These are phyloP conservation scores for Onthophagus sagittarius DNA, from an alignment of 2,888 invertebrate species.

Conservation along the genomic window DNA sequence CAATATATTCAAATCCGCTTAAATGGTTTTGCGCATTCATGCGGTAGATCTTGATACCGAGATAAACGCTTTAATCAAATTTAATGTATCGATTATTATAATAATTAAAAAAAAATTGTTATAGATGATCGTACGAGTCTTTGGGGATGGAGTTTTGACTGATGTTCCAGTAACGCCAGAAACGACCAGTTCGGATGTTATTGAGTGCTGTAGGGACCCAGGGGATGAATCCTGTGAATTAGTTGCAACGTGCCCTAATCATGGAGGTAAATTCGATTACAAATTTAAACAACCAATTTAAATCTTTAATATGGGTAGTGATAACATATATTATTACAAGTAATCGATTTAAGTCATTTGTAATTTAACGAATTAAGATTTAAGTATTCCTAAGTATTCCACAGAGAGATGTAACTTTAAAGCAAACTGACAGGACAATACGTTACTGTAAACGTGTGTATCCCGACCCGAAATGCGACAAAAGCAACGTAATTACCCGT, in stretches of 20 bases:
- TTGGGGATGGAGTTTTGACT: slow-evolving; percentile 55
- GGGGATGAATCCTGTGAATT: slow-evolving; percentile 62
- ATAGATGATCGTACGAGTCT: slow-evolving; percentile 66
- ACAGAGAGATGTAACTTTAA: neutral
- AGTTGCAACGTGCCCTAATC: slow-evolving; percentile 56
- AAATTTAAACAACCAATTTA: too few relatives aligned
- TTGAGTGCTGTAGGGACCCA: slow-evolving; percentile 64
- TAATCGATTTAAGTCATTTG: too few relatives aligned
- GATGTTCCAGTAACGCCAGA: slow-evolving; percentile 64
- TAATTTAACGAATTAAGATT: too few relatives aligned
- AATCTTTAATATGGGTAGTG: too few relatives aligned
- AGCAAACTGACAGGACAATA: neutral
- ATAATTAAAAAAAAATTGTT: slow-evolving; percentile 30
- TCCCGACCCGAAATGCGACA: neutral
- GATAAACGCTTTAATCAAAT: neutral
- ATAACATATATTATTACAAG: too few relatives aligned
- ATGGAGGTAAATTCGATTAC: slow-evolving; percentile 59
- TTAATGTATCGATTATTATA: neutral
- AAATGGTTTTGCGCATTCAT: neutral
- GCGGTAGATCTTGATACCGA: neutral
- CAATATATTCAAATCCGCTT: neutral
- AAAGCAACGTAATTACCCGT: neutral
- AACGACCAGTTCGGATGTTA: slow-evolving; percentile 61
- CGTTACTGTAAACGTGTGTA: neutral
- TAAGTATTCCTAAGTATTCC: neutral